Evolutionary conservation across 2,888 invertebrate species (phyloP).

Genomic region (Volucella inflata): DNA sequence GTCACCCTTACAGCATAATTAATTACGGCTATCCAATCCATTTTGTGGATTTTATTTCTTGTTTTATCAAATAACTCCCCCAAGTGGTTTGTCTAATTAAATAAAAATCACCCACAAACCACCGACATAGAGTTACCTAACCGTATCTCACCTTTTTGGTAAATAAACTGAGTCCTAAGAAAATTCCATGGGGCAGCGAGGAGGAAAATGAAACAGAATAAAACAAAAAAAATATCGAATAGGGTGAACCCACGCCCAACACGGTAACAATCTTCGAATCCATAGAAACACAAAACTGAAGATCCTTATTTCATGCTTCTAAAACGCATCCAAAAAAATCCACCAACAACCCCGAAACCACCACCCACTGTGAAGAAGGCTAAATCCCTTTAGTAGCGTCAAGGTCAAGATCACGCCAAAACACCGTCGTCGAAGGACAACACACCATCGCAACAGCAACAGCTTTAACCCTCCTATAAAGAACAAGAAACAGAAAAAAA

Average conservation of each 20-base stretch:
- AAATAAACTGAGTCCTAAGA: constrained; percentile 14
- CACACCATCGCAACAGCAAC: constrained; percentile 51
- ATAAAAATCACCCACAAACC: constrained; percentile 14
- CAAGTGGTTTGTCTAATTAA: constrained; percentile 27
- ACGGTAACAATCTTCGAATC: constrained; percentile 5
- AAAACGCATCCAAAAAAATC: constrained; percentile 4
- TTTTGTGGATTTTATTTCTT: constrained; percentile 8
- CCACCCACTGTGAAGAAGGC: constrained; percentile 6
- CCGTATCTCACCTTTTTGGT: constrained; percentile 1
- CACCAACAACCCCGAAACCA: background rate
- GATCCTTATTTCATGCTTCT: background rate
- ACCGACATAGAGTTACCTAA: constrained; percentile 8
- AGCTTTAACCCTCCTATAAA: constrained; percentile 43
- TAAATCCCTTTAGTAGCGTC: constrained; percentile 9
- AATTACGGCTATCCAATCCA: constrained; percentile 35
- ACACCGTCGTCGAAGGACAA: constrained; percentile 57
- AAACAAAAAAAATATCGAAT: constrained; percentile 9
- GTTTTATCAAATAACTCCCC: background rate
- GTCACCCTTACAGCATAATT: constrained; percentile 25
- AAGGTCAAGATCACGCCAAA: constrained; percentile 69
- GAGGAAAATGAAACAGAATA: background rate
- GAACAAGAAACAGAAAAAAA: background rate
- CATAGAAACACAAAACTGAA: constrained; percentile 21
- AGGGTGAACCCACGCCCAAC: background rate
- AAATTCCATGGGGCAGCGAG: background rate